Percentiles rank a stretch among this genome's conserved stretches.
These are phyloP conservation scores for Sebastes steindachneri DNA, from an alignment of 2,797 vertebrate species.

Conservation along the genomic window DNA sequence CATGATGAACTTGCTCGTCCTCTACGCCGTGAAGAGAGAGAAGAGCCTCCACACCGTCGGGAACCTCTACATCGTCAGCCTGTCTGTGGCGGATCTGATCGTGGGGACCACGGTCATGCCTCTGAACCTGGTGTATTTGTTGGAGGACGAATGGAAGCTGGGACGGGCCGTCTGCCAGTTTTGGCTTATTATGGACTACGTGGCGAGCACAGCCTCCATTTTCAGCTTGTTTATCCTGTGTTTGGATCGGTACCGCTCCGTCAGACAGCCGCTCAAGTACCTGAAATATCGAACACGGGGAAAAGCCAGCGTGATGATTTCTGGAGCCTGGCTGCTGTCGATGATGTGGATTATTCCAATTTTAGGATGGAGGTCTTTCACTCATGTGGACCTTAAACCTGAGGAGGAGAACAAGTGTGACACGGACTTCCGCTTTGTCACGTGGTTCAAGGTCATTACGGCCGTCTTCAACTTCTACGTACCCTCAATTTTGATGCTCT, in stretches of 20 bases:
- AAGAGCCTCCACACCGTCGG: constrained; percentile 95
- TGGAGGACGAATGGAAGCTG: constrained; percentile 85
- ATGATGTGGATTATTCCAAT: constrained; percentile 94
- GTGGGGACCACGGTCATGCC: constrained; percentile 95
- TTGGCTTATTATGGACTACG: constrained; percentile 98
- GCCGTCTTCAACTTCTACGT: constrained; percentile 95
- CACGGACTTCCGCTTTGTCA: constrained; percentile 92
- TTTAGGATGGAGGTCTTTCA: constrained; percentile 89
- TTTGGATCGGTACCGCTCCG: constrained; percentile 93
- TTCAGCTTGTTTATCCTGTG: constrained; percentile 95
- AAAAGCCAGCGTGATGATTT: constrained; percentile 87
- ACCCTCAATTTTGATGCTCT: constrained; percentile 92
- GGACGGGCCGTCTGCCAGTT: constrained; percentile 90
- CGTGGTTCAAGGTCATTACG: constrained; percentile 94
- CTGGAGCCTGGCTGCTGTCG: constrained; percentile 91
- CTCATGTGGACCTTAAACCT: constrained; percentile 79
- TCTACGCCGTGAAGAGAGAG: constrained; percentile 90
- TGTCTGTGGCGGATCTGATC: constrained; percentile 93
- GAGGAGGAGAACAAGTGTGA: constrained; percentile 87
- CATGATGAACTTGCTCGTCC: constrained; percentile 94
- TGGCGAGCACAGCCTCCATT: constrained; percentile 96
- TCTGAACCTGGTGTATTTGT: constrained; percentile 90
- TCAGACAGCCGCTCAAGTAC: constrained; percentile 92
- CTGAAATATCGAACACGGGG: constrained; percentile 91
- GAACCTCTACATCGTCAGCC: constrained; percentile 95